Evolutionary conservation across 2,888 invertebrate species (phyloP).

Genomic region (Microctonus brassicae): DNA sequence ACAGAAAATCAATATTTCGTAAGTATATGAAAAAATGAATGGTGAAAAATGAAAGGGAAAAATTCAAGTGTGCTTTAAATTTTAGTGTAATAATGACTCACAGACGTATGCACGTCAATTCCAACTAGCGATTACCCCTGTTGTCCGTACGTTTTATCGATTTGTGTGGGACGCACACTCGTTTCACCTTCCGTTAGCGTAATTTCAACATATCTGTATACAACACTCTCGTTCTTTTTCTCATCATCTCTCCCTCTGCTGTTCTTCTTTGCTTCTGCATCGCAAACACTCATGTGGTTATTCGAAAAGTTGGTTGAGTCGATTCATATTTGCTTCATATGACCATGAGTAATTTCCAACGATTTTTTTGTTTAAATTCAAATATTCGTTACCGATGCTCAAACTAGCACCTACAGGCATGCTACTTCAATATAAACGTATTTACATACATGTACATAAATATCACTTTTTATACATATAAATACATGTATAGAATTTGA

Average conservation of each 20-base stretch:
- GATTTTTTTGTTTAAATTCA: no score
- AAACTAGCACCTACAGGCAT: no score
- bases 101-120: slow-evolving; percentile 47
- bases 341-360: background rate
- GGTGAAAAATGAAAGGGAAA: background rate
- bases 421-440: no score
- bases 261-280: background rate
- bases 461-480: no score
- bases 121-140: slow-evolving; percentile 52
- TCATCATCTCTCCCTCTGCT: background rate
- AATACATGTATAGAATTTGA: no score
- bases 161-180: slow-evolving; percentile 34
- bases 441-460: no score
- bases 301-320: background rate
- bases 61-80: slow-evolving; percentile 20
- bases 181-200: no score
- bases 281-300: background rate
- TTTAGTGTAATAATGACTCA: slow-evolving; percentile 49
- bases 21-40: background rate
- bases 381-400: no score
- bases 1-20: background rate
- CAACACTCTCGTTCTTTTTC: background rate
- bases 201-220: background rate
- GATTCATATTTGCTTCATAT: background rate
- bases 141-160: slow-evolving; percentile 42